Conservation (phyloP, 2,888 invertebrate genomes). For the Tipula vernalis region DNA sequence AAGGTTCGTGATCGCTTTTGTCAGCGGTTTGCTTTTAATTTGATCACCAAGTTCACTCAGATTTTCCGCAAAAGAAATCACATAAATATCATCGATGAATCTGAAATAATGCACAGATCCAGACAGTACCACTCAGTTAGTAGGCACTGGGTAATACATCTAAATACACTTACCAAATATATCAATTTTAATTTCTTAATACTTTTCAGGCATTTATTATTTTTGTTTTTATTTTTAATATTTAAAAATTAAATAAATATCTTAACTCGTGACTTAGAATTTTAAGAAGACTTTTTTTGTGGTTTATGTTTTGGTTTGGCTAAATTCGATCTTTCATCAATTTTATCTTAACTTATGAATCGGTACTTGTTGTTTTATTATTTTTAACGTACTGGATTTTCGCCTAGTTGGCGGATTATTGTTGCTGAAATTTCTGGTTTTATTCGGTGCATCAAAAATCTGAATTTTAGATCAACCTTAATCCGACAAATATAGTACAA, state of each 20-base stretch:
- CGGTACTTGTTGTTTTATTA: neutral
- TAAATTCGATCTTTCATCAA: slow-evolving; percentile 6
- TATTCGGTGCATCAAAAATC: too few relatives aligned
- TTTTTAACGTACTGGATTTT: neutral
- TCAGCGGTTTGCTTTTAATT: neutral
- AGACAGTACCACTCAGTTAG: neutral
- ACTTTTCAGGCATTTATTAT: neutral
- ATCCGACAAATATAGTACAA: too few relatives aligned
- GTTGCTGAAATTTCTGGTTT: too few relatives aligned
- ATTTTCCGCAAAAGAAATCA: neutral
- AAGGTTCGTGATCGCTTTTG: neutral
- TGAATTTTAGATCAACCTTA: too few relatives aligned
- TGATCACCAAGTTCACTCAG: neutral
- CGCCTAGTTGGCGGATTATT: neutral
- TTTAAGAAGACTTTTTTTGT: neutral
- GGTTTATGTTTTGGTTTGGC: neutral
- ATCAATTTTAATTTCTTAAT: neutral
- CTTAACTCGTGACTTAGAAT: slow-evolving; percentile 7
- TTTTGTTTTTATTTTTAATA: neutral
- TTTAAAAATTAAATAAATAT: neutral
- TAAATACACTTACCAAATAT: neutral
- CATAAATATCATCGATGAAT: neutral
- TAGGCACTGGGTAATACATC: neutral
- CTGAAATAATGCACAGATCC: neutral
- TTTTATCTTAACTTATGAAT: neutral